Evolutionary conservation across 53 echinoderm and acorn worm genomes (phyloP).

Genomic region (Arbacia lixula): DNA sequence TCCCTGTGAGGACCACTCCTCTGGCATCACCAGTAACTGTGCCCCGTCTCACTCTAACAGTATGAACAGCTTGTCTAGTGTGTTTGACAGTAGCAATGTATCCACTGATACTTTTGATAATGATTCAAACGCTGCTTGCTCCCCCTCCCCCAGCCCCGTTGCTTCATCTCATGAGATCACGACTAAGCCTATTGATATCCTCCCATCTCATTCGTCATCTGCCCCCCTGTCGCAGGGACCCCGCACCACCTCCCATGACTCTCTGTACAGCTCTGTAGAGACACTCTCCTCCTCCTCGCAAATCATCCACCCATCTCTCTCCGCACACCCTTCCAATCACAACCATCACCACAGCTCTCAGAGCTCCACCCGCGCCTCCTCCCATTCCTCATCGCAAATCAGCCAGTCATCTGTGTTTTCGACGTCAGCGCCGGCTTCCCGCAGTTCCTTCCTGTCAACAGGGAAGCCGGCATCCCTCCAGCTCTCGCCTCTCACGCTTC

Average conservation of each 20-base stretch:
- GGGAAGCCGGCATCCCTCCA: not conserved
- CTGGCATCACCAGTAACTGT: conserved; percentile 42
- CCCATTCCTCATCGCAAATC: not conserved
- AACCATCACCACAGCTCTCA: not conserved
- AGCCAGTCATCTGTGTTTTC: not conserved
- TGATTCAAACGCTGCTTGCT: conserved; percentile 21
- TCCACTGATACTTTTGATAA: conserved; percentile 51
- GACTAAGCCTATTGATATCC: conserved; percentile 26
- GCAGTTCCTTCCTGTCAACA: not conserved
- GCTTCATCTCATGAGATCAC: conserved; percentile 21
- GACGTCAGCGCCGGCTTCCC: conserved; percentile 27
- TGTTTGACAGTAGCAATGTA: conserved; percentile 53
- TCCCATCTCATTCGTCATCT: not conserved
- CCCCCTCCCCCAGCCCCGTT: conserved; percentile 31
- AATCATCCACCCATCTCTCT: conserved; percentile 15
- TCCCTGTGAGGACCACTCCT: conserved; percentile 37
- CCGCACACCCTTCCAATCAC: not conserved
- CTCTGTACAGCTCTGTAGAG: conserved; percentile 47
- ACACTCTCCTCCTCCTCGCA: conserved; percentile 36
- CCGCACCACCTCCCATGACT: conserved; percentile 27
- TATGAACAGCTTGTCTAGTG: conserved; percentile 57
- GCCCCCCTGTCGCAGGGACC: conserved; percentile 15
- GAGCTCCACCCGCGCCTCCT: not conserved
- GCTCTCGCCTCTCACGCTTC: conserved; percentile 55
- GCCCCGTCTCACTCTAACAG: conserved; percentile 53